phyloP scores from a whole-genome alignment of 2,888 invertebrate species.

The Tinea semifulvella region DNA sequence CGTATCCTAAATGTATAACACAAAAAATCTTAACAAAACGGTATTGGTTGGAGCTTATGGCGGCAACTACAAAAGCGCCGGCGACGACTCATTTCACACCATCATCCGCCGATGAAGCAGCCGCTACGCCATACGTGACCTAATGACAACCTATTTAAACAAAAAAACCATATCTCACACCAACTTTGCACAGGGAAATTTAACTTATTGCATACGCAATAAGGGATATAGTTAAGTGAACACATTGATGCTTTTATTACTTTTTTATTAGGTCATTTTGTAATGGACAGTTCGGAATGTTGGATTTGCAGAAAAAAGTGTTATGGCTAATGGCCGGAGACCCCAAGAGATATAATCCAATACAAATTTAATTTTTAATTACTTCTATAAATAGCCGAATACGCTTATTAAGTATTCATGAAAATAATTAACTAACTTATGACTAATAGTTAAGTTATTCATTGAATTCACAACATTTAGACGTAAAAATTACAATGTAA shows the following conservation, averaged over 20 bases:
- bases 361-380: constrained; percentile 5
- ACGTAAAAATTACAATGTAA: neutral
- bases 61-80: constrained; percentile 51
- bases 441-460: constrained; percentile 4
- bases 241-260: no score
- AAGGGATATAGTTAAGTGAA: no score
- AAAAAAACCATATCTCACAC: constrained; percentile 8
- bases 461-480: neutral
- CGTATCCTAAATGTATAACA: constrained; percentile 53
- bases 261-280: constrained; percentile 15
- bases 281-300: constrained; percentile 33
- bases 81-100: constrained; percentile 58
- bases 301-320: constrained; percentile 37
- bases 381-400: constrained; percentile 6
- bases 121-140: constrained; percentile 39
- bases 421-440: neutral
- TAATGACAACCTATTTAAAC: constrained; percentile 41
- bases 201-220: neutral
- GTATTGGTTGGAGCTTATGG: constrained; percentile 29
- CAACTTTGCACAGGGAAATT: neutral
- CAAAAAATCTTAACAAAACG: constrained; percentile 57
- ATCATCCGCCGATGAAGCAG: constrained; percentile 25
- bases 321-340: constrained; percentile 30
- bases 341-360: neutral
- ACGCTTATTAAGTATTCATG: neutral